Base-by-base conservation (phyloP, 2,888 invertebrate genomes). In the Drosophila borealis region DNA sequence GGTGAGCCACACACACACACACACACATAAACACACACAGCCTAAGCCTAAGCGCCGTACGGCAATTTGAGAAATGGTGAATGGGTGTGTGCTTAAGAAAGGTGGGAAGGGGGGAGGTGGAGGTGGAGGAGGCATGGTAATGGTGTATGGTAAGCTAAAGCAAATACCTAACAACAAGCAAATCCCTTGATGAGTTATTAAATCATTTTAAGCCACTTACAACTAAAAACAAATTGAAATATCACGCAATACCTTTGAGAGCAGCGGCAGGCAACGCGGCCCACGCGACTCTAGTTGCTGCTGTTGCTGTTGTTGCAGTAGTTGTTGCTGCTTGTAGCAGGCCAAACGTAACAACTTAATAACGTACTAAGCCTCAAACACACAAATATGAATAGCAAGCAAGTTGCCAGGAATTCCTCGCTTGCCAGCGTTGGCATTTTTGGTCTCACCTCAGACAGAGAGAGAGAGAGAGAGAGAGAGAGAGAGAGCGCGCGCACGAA, bases 151-250 rank as follows among this genome's bases (percentile, higher is more conserved):
- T 14, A 60, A 54, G 84, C 85, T 81, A 83, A 89, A 75, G 83
- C 88, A 83, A 83, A 83, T 83, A 83, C 70, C 69, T 63, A 88
- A 88, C 88, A 89, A 78, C 80, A 78, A 85, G 87, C 71, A 89
- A 89, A 88, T 89, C 90, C 90, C 90, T 85, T 84, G 88, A 88
- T 90, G 89, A 88, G 82, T 90, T 89, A 87, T 87, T 87, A 90
- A 90, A 90, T 90, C 89, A 88, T 90, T 89, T 85, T 90, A 89
- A 86, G 90, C 90, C 90, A 87, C 86, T 87, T 89, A 87, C 86
- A 87, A 89, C 86, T 86, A 89, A 89, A 86, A 88, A 86, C 89
- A 89, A 86, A 86, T 86, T 86, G 86, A 86, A 89, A 86, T 86
- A 87, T 87, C 90, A 89, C 86, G 86, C 90, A 87, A 89, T 89